Evolutionary conservation across 2,797 vertebrate genomes (phyloP).

Genomic region (Intellagama lesueurii): DNA sequence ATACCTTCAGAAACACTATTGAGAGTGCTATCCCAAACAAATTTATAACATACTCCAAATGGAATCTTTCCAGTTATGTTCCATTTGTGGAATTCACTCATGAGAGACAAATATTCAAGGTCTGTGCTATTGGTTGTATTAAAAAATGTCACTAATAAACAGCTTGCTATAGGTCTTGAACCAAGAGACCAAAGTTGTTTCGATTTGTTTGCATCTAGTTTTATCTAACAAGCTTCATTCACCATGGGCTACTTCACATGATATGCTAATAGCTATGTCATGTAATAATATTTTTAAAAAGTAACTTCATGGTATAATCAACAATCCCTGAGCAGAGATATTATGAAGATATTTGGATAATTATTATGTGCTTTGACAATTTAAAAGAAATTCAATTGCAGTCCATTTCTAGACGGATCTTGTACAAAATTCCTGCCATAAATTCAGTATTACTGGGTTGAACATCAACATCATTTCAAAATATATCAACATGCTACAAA

Average conservation of each 20-base stretch:
- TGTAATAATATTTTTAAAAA: neutral
- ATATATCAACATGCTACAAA: conserved; percentile 40
- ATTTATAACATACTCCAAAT: no score
- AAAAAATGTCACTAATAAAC: no score
- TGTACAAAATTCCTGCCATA: conserved; percentile 5
- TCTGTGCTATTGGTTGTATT: no score
- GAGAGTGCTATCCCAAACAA: no score
- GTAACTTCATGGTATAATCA: neutral
- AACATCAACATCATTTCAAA: conserved; percentile 34
- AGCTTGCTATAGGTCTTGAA: no score
- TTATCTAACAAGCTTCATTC: neutral
- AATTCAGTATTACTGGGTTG: conserved; percentile 1
- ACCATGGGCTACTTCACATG: neutral
- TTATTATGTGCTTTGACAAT: neutral
- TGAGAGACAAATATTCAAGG: no score
- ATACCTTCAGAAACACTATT: no score
- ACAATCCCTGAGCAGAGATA: neutral
- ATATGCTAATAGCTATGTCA: neutral
- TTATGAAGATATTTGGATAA: neutral
- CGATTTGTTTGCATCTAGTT: no score
- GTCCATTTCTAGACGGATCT: neutral
- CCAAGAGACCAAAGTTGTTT: no score
- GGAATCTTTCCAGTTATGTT: no score
- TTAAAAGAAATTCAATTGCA: neutral
- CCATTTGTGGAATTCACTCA: no score